These are phyloP conservation scores for Leptodactylus fallax DNA, from an alignment of 2,797 vertebrate species.

Conservation along the genomic window DNA sequence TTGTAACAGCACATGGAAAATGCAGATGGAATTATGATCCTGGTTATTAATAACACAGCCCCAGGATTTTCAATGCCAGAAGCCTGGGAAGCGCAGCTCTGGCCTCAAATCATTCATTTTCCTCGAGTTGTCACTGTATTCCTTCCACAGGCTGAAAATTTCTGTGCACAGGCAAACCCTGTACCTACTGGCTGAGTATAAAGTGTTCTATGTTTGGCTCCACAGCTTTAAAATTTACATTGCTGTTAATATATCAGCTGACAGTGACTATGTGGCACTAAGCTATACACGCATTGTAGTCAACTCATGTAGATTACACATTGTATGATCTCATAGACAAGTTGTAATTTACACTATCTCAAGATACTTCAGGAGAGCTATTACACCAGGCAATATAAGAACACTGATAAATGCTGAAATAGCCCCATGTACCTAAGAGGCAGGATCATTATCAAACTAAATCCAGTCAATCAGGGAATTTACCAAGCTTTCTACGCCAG, in stretches of 20 bases:
- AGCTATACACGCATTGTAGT: neutral
- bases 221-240: neutral
- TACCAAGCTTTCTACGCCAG: too few relatives aligned
- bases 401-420: neutral
- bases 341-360: neutral
- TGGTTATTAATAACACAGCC: slow-evolving; percentile 63
- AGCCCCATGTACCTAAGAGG: neutral
- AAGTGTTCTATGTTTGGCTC: neutral
- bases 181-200: slow-evolving; percentile 10
- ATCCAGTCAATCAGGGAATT: neutral
- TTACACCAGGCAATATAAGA: neutral
- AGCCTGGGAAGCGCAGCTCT: slow-evolving; percentile 58
- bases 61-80: slow-evolving; percentile 57
- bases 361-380: neutral
- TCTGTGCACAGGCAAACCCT: slow-evolving; percentile 13
- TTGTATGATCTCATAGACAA: too few relatives aligned
- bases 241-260: neutral
- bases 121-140: slow-evolving; percentile 59
- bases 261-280: neutral
- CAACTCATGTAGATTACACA: neutral
- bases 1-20: slow-evolving; percentile 64
- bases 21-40: slow-evolving; percentile 63
- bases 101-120: slow-evolving; percentile 64
- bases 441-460: neutral
- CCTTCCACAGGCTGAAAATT: slow-evolving; percentile 51